A percentile compares a stretch with the other conserved stretches of the same genome.
Evolutionary conservation across 2,888 invertebrate species (phyloP).

Genomic region (Chirona hameri): DNA sequence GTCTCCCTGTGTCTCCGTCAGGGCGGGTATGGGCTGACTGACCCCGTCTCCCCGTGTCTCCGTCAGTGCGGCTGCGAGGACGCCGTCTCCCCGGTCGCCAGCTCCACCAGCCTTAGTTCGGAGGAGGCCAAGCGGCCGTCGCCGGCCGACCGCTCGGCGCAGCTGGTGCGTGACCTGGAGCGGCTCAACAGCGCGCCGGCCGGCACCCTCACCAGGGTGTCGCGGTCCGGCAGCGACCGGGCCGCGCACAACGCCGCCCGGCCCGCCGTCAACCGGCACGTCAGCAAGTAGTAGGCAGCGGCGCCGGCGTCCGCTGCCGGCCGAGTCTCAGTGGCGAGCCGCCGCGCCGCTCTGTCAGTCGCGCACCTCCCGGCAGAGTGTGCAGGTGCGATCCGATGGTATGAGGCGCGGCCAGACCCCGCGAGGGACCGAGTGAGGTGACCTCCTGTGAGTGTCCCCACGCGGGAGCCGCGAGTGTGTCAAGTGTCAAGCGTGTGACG

Average conservation of each 20-base stretch:
- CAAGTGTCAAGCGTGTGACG: too few relatives aligned
- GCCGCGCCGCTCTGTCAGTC: not conserved
- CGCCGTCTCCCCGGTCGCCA: not conserved
- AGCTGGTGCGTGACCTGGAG: slow-evolving; percentile 1
- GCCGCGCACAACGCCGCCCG: not conserved
- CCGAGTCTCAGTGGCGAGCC: not conserved
- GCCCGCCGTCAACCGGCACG: not conserved
- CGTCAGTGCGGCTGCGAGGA: not conserved
- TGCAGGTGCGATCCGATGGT: not conserved
- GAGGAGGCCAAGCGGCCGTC: not conserved
- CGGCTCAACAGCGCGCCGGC: slow-evolving; percentile 3
- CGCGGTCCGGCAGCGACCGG: not conserved
- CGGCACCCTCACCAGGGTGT: not conserved
- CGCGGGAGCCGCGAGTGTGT: too few relatives aligned
- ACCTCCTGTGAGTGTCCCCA: too few relatives aligned
- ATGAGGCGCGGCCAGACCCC: too few relatives aligned
- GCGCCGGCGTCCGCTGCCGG: not conserved
- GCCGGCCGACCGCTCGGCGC: not conserved
- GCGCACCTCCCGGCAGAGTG: not conserved
- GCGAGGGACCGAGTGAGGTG: too few relatives aligned
- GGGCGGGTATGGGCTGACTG: too few relatives aligned
- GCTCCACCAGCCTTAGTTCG: slow-evolving; percentile 12
- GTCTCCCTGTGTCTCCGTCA: too few relatives aligned
- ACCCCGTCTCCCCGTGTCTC: not conserved
- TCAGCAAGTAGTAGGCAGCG: not conserved